Evolutionary conservation across 2,797 vertebrate species (phyloP).

Genomic region (Muscicapa striata): DNA sequence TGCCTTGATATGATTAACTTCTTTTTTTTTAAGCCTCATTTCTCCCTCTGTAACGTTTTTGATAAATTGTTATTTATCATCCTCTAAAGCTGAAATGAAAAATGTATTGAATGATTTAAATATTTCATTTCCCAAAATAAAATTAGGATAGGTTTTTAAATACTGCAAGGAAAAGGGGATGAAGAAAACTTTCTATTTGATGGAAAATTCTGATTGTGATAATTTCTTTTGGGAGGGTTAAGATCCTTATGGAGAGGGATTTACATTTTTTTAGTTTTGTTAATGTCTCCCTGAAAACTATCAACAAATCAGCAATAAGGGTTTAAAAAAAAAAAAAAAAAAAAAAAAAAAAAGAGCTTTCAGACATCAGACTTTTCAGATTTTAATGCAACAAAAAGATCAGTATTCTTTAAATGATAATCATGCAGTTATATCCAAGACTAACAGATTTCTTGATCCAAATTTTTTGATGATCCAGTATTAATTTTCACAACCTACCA

Average conservation of each 20-base stretch:
- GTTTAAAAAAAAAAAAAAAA: background rate
- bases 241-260: background rate
- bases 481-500: background rate
- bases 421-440: background rate
- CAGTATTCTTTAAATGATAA: background rate
- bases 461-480: background rate
- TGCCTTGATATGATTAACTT: slow-evolving; percentile 58
- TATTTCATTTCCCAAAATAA: background rate
- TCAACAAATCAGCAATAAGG: background rate
- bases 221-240: background rate
- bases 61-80: slow-evolving; percentile 38
- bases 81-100: slow-evolving; percentile 18
- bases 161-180: background rate
- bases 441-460: background rate
- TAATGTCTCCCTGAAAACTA: background rate
- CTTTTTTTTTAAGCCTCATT: slow-evolving; percentile 57
- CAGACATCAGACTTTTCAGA: background rate
- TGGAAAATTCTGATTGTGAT: background rate
- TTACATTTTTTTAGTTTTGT: background rate
- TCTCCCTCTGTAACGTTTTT: slow-evolving; percentile 27
- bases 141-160: background rate
- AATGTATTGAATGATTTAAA: background rate
- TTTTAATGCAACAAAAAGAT: background rate
- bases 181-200: background rate
- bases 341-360: background rate